Percentiles rank a stretch among this genome's conserved stretches.
Conservation (phyloP, 2,888 invertebrate genomes). For the Athalia cordata region DNA sequence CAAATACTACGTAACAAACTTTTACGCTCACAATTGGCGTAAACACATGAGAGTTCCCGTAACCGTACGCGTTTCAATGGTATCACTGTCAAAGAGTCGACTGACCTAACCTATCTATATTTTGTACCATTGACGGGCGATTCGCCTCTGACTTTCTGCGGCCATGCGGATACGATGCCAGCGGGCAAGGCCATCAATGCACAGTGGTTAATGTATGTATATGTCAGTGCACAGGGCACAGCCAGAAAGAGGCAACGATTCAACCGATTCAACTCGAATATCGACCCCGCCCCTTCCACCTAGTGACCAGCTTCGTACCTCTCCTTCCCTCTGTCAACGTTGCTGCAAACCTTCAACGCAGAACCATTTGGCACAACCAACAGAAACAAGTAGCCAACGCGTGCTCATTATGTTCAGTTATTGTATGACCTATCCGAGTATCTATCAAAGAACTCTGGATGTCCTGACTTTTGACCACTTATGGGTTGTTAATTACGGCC, state of each 20-base stretch:
- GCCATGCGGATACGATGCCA: too few relatives aligned
- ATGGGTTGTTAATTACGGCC: not conserved
- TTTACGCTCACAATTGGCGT: too few relatives aligned
- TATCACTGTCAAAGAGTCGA: slow-evolving; percentile 35
- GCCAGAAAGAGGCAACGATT: slow-evolving; percentile 6
- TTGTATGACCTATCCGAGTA: too few relatives aligned
- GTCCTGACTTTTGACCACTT: not conserved
- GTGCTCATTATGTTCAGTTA: too few relatives aligned
- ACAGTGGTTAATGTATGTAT: too few relatives aligned
- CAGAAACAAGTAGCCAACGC: too few relatives aligned
- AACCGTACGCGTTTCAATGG: not conserved
- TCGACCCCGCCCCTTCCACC: slow-evolving; percentile 31
- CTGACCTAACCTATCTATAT: slow-evolving; percentile 26
- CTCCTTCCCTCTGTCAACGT: not conserved
- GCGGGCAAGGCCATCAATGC: too few relatives aligned
- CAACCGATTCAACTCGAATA: slow-evolving; percentile 32
- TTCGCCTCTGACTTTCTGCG: not conserved
- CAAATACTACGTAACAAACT: not conserved
- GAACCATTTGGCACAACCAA: too few relatives aligned
- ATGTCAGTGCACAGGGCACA: too few relatives aligned
- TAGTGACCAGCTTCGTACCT: slow-evolving; percentile 38
- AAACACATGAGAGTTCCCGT: not conserved
- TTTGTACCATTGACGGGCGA: slow-evolving; percentile 1
- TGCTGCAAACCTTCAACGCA: too few relatives aligned
- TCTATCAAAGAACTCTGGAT: too few relatives aligned